Evolutionary conservation across 2,888 invertebrate genomes (phyloP), one percentile per base, ranked within the genome.

Genomic region (Phanerotoma sp.): DNA sequence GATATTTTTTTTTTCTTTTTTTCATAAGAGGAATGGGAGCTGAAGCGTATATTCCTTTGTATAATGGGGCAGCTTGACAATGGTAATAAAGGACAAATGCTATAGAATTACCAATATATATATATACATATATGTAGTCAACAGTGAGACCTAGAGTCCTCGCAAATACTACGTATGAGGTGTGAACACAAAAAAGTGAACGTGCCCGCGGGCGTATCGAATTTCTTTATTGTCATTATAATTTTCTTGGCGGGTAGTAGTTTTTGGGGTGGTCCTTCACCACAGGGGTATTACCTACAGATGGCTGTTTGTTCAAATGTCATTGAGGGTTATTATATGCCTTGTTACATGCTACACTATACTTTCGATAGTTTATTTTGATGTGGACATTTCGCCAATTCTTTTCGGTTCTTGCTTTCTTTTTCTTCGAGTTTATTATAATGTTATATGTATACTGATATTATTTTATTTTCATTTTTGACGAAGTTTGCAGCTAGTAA

Each of bases 201-300:
- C 62, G 66, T 73, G 71, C 73, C 76, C 73, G 67, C 69, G 66
- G 76, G 77, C 74, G 69, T 70, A 73, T 77, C 74, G 68, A 70
- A 75, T 77, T 77, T 76, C 76, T 62, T 62, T 65, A 76, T 77
- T 77, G 77, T 77, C 73, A 77, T 77, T 77, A 73, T 77, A 77
- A 77, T 77, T 75, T 58, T 71, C 69, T 68, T 70, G 70, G 62
- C 71, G 71, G 71, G 73, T 68, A 66, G 70, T 63, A 77, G 77
- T 77, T 77, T 76, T 68, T 65, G 69, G 77, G 77, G 74, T 74
- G 77, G 73, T 69, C 58, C 70, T 55, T 67, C 75, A 69, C 74
- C 72, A 65, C 75, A 70, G 74, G 73, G 73, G 73, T 71, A 75
- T 72, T 72, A 71, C 68, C 68, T 73, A 74, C 77, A 77, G 77